phyloP scores from a whole-genome alignment of 2,113 vertebrate species.

The Plestiodon gilberti region DNA sequence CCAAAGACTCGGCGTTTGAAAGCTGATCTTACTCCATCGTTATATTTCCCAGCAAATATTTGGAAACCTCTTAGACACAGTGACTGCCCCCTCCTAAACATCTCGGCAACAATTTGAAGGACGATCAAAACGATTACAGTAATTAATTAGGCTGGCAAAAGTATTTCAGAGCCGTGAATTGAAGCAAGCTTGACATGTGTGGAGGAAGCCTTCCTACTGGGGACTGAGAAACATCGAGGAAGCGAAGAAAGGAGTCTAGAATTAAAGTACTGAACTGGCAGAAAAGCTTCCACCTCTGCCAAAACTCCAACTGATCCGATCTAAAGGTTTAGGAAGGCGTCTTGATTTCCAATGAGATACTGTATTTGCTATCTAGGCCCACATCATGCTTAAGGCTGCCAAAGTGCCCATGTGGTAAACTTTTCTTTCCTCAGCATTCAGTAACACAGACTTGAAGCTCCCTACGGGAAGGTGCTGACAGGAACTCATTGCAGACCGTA shows the following conservation, averaged over 20 bases:
- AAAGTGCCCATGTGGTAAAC: too few relatives aligned
- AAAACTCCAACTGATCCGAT: not conserved
- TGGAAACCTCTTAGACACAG: constrained; percentile 48
- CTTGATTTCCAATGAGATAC: not conserved
- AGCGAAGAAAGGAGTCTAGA: not conserved
- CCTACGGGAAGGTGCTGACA: too few relatives aligned
- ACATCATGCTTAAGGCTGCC: too few relatives aligned
- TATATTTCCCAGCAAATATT: constrained; percentile 61
- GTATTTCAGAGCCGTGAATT: not conserved
- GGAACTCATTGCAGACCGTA: too few relatives aligned
- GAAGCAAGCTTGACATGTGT: not conserved
- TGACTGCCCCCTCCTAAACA: not conserved
- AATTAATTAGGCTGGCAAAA: constrained; percentile 49
- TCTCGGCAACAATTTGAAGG: constrained; percentile 20
- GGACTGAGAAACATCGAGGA: not conserved
- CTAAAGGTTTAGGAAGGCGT: not conserved
- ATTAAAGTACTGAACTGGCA: not conserved
- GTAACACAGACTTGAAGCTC: too few relatives aligned
- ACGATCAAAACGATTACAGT: not conserved
- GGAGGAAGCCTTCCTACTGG: not conserved
- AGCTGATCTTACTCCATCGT: constrained; percentile 61
- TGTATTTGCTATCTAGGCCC: not conserved
- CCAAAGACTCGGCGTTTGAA: constrained; percentile 63
- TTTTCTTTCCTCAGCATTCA: too few relatives aligned
- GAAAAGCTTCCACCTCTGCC: not conserved